Evolutionary conservation across 2,888 invertebrate species (phyloP), one percentile per base, ranked within the genome.

Genomic region (Melieria crassipennis): DNA sequence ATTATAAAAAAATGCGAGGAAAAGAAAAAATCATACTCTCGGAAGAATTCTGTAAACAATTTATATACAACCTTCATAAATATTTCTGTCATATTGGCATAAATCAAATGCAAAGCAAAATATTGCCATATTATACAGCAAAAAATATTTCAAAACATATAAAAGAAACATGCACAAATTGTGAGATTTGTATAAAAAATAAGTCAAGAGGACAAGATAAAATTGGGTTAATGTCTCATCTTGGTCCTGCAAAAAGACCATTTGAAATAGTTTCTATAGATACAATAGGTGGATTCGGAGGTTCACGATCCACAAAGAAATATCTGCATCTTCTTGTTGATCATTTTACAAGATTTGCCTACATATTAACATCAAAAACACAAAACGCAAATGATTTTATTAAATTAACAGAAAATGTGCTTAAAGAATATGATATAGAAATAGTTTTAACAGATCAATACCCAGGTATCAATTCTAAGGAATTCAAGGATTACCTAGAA

Each of bases 251-350:
- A n/a, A 73, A 45, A 70, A 67, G 48, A 56, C 79, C 78, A 5
- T 82, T 81, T 70, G 77, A 82, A 71, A 82, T 83, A 52, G 71
- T 80, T 7, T 81, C 80, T 0, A 79, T 80, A 72, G 82, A 82
- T 66, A 79, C 80, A 9, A 78, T 83, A 16, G 81, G 81, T 42
- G 79, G 81, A 13, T 82, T 83, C 75, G 81, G 80, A 30, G 79
- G 82, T 45, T 77, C 75, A 57, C 64, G 81, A 46, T 83, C 81
- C 13, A 78, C 77, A 77, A 82, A 81, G 73, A 80, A 78, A 78
- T 80, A 80, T 63, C 58, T 82, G 16, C 83, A 16, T 16, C 16
- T 16, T 16, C 16, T 16, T 16, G 16, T 16, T 16, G 16, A 16
- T 16, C 16, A 16, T 16, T 16, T 16, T 16, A 16, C 16, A 16